Conservation (phyloP, 2,888 invertebrate genomes). For the Nephrocerus scutellatus region DNA sequence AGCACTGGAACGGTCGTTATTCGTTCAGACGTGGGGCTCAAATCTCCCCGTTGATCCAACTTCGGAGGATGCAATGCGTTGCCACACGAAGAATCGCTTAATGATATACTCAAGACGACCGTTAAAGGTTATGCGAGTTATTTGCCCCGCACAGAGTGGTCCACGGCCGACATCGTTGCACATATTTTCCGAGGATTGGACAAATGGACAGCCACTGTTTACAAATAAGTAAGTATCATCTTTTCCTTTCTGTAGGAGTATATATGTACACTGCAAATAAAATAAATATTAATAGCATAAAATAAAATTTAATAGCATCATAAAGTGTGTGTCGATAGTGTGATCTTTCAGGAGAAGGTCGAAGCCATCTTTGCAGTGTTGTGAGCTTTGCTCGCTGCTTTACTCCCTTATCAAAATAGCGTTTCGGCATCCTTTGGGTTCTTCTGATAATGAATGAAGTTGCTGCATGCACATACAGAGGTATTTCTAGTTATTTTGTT, state of each 20-base stretch:
- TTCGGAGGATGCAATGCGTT: conserved; percentile 57
- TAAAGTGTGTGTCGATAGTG: too few relatives aligned
- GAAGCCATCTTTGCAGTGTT: too few relatives aligned
- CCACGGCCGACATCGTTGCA: conserved; percentile 63
- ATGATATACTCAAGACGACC: conserved; percentile 73
- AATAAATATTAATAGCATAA: too few relatives aligned
- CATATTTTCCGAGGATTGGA: conserved; percentile 75
- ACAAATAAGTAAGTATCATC: conserved; percentile 42
- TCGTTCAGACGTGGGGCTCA: conserved; percentile 76
- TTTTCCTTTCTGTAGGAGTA: too few relatives aligned
- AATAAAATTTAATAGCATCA: too few relatives aligned
- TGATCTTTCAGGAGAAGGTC: too few relatives aligned
- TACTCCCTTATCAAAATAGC: conserved; percentile 15
- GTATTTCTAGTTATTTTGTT: background rate
- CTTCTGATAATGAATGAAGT: conserved; percentile 9
- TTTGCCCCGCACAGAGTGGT: conserved; percentile 67
- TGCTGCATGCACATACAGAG: too few relatives aligned
- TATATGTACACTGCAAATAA: too few relatives aligned
- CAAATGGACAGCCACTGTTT: conserved; percentile 43
- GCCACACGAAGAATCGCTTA: conserved; percentile 70
- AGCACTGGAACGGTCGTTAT: conserved; percentile 71
- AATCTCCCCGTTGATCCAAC: conserved; percentile 60
- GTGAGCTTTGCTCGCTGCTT: too few relatives aligned
- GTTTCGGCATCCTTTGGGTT: conserved; percentile 13
- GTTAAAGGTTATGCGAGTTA: conserved; percentile 51